These are phyloP conservation scores for Apis florea DNA, from an alignment of 1,140 invertebrate genomes.

Conservation along the genomic window DNA sequence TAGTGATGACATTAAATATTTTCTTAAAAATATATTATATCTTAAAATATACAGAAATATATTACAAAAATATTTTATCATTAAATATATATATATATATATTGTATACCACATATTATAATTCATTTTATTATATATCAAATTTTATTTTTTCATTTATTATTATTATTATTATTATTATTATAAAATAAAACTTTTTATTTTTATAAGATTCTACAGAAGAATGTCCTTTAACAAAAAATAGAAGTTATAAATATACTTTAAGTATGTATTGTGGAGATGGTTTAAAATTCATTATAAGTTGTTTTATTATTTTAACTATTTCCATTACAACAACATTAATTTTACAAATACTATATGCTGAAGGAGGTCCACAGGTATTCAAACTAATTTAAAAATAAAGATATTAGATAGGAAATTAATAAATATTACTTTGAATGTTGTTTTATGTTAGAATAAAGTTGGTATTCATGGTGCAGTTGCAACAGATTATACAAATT, in stretches of 20 bases:
- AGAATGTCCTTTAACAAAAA: constrained; percentile 75
- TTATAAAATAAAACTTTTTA: neutral
- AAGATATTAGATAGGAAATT: neutral
- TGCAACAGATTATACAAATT: constrained; percentile 85
- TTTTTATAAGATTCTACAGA: constrained; percentile 70
- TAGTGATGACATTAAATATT: constrained; percentile 2
- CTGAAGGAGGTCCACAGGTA: constrained; percentile 83
- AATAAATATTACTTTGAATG: constrained; percentile 30
- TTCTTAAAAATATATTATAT: neutral
- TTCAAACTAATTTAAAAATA: constrained; percentile 17
- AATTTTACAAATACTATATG: constrained; percentile 85
- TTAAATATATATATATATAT: neutral
- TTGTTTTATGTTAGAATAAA: constrained; percentile 53
- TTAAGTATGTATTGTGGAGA: constrained; percentile 74
- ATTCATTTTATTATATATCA: neutral
- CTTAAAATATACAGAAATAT: neutral
- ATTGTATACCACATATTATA: neutral
- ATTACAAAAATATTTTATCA: neutral
- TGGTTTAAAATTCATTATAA: constrained; percentile 80
- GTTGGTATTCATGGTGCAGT: constrained; percentile 86
- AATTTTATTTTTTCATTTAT: neutral
- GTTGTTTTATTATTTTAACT: constrained; percentile 81
- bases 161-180: too few relatives aligned
- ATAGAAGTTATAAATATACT: constrained; percentile 64
- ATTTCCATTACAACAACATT: constrained; percentile 85